phyloP scores from a whole-genome alignment of 2,797 vertebrate species.

The Anomalospiza imberbis region DNA sequence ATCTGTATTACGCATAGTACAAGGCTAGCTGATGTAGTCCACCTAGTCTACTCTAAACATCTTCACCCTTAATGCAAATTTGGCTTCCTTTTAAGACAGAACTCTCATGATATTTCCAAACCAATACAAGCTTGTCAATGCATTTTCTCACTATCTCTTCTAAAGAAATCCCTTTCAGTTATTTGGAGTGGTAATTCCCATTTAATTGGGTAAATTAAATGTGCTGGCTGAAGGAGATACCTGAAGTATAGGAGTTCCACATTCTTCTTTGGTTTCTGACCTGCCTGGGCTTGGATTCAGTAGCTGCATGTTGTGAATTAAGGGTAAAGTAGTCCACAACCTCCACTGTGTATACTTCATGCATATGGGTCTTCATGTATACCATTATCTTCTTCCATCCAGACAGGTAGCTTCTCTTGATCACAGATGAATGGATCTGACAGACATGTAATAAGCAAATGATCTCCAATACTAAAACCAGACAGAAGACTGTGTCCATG shows the following conservation, averaged over 20 bases:
- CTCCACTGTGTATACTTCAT: background rate
- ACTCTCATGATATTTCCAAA: slow-evolving; percentile 19
- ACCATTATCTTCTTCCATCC: background rate
- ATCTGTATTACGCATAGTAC: background rate
- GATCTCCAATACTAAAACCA: background rate
- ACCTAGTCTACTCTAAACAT: background rate
- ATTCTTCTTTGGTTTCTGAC: slow-evolving; percentile 28
- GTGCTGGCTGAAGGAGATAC: background rate
- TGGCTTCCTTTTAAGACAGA: background rate
- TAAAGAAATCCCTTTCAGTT: background rate
- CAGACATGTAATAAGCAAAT: background rate
- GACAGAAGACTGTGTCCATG: fast-evolving
- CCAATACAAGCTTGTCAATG: background rate
- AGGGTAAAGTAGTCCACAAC: background rate
- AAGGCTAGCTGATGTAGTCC: background rate
- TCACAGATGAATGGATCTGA: slow-evolving; percentile 2
- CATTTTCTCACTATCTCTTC: background rate
- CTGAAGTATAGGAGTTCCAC: background rate
- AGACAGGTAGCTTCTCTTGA: slow-evolving; percentile 5
- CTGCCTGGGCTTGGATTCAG: slow-evolving; percentile 26
- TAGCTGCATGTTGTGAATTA: slow-evolving; percentile 28
- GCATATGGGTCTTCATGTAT: slow-evolving; percentile 6
- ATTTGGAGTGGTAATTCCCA: background rate
- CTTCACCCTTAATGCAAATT: background rate
- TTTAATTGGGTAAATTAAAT: background rate